Evolutionary conservation across 2,888 invertebrate species (phyloP), one percentile per base, ranked within the genome.

Genomic region (Parnassius orleans): DNA sequence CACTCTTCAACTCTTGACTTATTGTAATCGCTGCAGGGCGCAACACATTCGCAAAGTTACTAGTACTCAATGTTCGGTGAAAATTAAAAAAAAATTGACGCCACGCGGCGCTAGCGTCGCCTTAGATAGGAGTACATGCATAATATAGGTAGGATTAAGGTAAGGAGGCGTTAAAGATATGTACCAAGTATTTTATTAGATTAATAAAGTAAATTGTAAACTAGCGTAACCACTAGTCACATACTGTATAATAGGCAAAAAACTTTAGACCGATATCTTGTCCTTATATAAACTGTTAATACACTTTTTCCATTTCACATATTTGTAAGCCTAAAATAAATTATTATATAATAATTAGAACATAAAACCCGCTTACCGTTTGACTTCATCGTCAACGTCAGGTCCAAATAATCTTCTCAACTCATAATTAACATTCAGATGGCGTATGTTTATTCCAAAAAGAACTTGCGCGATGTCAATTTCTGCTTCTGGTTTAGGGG

Each of bases 391-490:
- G 1, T 70, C 72, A 10, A 43, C 7, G 3, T 62, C 43, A 15
- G 53, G 53, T 10, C 53, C 53, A 10, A 14, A 53, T 3, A 43
- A 3, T 15, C 15, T 42, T 12, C 12, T 71, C 2, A 81, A 53
- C 58, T 87, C 86, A 47, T 76, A 68, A 0, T 67, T 60, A 0
- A 70, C 70, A 53, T 79, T 79, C 9, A 87, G 64, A 65, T 79
- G 65, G 57, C 75, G 80, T 0, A 71, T 57, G 9, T 79, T 67
- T 0, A 78, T 68, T 0, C 66, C 51, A 14, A 74, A 53, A 1
- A 80, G 10, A 1, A 51, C 47, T 33, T 57, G 9, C 44, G 9
- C 33, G 11, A 33, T 14, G 7, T 41, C 48, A 51, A 24, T 15
- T 33, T 19, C 53, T 15, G 33, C n/a, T n/a, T 57, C 44, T 0